These are phyloP conservation scores for Chaetops frenatus DNA, from an alignment of 2,113 vertebrate species.

Conservation along the genomic window DNA sequence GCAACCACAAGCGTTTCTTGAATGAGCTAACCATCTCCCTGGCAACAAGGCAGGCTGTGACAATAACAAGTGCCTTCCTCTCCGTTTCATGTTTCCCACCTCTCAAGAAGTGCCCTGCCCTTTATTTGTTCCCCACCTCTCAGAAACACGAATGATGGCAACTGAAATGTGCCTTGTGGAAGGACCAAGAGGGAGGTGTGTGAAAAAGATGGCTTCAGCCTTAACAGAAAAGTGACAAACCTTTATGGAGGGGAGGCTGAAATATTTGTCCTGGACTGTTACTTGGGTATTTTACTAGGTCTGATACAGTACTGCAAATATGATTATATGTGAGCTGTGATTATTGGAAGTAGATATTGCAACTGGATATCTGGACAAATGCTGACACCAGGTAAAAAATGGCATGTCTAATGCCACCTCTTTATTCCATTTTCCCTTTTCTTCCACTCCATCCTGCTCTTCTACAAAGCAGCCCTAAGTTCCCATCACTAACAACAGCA, in stretches of 20 bases:
- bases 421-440: not conserved
- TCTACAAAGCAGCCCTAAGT: not conserved
- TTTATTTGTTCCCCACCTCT: not conserved
- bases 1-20: not conserved
- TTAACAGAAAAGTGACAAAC: not conserved
- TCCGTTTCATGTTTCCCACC: not conserved
- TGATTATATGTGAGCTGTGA: not conserved
- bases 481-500: not conserved
- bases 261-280: not conserved
- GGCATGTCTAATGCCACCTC: not conserved
- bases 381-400: not conserved
- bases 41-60: conserved; percentile 33
- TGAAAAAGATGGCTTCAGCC: not conserved
- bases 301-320: not conserved
- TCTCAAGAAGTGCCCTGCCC: not conserved
- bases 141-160: not conserved
- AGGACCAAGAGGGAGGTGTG: not conserved
- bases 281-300: not conserved
- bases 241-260: not conserved
- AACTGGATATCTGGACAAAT: not conserved
- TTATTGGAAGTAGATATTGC: not conserved
- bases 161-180: not conserved
- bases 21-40: conserved; percentile 15
- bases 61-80: conserved; percentile 7
- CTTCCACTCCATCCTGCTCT: not conserved